These are phyloP conservation scores for Gryllus bimaculatus DNA, from an alignment of 1,140 invertebrate species.

Conservation along the genomic window DNA sequence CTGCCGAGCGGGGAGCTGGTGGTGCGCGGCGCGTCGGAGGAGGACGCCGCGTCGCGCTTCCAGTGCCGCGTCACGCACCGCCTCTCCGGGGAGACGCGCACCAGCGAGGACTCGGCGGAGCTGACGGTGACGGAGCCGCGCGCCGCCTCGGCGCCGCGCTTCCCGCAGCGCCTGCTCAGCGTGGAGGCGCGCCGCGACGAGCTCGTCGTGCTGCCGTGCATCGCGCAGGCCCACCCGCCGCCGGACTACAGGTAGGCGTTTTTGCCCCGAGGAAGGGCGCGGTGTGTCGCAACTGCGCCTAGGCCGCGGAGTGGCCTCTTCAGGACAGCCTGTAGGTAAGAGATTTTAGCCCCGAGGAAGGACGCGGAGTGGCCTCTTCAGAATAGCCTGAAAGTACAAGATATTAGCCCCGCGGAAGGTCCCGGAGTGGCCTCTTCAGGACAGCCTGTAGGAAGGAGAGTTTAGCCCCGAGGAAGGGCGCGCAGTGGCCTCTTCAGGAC, in stretches of 20 bases:
- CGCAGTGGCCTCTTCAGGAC: too few relatives aligned
- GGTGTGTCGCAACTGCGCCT: too few relatives aligned
- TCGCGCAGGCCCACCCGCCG: conserved; percentile 33
- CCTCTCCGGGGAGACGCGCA: conserved; percentile 32
- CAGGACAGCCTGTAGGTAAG: too few relatives aligned
- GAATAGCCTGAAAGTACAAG: too few relatives aligned
- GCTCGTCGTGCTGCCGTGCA: conserved; percentile 28
- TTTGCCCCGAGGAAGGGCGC: not conserved
- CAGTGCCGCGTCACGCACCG: conserved; percentile 35
- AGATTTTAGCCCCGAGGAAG: too few relatives aligned
- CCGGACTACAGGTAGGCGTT: conserved; percentile 30
- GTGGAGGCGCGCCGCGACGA: conserved; percentile 15
- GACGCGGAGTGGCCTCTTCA: too few relatives aligned
- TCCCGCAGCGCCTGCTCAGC: conserved; percentile 17
- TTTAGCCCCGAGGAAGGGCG: too few relatives aligned
- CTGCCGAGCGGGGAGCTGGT: conserved; percentile 35
- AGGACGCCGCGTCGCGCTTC: conserved; percentile 31
- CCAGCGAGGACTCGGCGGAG: conserved; percentile 27
- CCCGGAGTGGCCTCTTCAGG: too few relatives aligned
- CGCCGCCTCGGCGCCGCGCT: conserved; percentile 7
- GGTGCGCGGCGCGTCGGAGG: conserved; percentile 29
- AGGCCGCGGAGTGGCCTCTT: too few relatives aligned
- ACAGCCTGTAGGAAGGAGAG: too few relatives aligned
- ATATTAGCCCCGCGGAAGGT: too few relatives aligned
- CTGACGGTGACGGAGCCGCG: conserved; percentile 25